Evolutionary conservation across 2,113 vertebrate species (phyloP).

Genomic region (Lasiurus cinereus): DNA sequence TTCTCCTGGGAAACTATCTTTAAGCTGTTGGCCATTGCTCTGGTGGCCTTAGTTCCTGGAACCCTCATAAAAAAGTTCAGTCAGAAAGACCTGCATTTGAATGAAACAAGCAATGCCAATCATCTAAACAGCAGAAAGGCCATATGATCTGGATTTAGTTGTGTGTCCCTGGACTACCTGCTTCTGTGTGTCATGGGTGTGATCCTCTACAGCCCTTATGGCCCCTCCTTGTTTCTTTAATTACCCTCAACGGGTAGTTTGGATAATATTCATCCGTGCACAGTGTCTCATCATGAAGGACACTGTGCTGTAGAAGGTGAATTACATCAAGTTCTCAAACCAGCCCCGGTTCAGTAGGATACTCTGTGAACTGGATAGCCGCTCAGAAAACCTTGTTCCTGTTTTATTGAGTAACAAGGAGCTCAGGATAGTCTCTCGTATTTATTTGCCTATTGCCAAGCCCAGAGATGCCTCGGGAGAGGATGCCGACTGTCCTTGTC

Average conservation of each 20-base stretch:
- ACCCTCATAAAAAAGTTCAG: slow-evolving; percentile 93
- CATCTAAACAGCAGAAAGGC: slow-evolving; percentile 87
- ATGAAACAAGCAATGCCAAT: slow-evolving; percentile 72
- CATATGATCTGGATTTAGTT: slow-evolving; percentile 83
- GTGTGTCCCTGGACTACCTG: neutral
- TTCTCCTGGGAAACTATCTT: slow-evolving; percentile 94
- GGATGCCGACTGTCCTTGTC: neutral
- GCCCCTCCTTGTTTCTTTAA: neutral
- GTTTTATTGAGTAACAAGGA: neutral
- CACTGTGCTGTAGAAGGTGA: neutral
- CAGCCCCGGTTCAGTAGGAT: neutral
- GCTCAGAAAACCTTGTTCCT: slow-evolving; percentile 30
- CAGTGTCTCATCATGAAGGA: neutral
- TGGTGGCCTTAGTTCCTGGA: slow-evolving; percentile 93
- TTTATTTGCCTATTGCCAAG: neutral
- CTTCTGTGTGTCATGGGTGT: neutral
- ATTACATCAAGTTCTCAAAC: neutral
- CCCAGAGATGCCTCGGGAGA: neutral
- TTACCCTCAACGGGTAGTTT: neutral
- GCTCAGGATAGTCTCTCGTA: neutral
- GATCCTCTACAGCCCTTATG: slow-evolving; percentile 20
- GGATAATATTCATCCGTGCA: neutral
- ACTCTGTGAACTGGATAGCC: neutral
- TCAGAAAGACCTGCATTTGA: slow-evolving; percentile 87
- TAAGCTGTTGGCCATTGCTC: slow-evolving; percentile 94